A percentile compares a stretch with the other conserved stretches of the same genome.
These are phyloP conservation scores for Menura novaehollandiae DNA, from an alignment of 2,113 vertebrate genomes.

Conservation along the genomic window DNA sequence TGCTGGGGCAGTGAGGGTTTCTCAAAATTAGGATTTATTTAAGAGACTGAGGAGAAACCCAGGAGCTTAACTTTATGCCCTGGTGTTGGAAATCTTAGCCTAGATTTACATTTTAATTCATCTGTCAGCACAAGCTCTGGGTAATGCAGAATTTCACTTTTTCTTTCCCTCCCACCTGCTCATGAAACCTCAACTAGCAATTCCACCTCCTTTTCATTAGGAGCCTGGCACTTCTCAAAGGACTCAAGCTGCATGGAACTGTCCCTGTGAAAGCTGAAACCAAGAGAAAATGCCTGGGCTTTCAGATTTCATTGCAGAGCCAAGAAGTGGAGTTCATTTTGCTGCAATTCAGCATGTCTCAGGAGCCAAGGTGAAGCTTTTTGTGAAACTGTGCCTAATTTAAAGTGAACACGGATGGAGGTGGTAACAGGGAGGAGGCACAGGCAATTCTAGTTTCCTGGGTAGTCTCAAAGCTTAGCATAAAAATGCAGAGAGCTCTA, in stretches of 20 bases:
- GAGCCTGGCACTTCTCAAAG: conserved; percentile 52
- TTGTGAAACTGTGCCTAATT: not conserved
- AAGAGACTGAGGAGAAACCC: conserved; percentile 16
- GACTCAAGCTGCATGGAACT: not conserved
- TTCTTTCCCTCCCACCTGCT: not conserved
- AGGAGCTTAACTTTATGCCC: conserved; percentile 25
- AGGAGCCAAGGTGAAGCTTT: not conserved
- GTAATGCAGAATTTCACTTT: conserved; percentile 52
- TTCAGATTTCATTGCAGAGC: not conserved
- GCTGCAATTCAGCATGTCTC: not conserved
- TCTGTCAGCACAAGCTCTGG: conserved; percentile 59
- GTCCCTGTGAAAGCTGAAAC: conserved; percentile 47
- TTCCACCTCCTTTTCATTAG: conserved; percentile 38
- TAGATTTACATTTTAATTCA: conserved; percentile 52
- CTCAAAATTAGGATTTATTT: conserved; percentile 46
- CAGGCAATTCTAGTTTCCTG: not conserved
- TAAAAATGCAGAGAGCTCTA: not conserved
- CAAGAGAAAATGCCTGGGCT: conserved; percentile 12
- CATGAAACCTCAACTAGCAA: conserved; percentile 34
- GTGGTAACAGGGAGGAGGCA: not conserved
- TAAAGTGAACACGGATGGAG: not conserved
- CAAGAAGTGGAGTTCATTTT: not conserved
- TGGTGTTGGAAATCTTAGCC: conserved; percentile 31
- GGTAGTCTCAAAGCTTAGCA: not conserved
- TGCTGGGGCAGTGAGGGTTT: not conserved